These are phyloP conservation scores for Leptonema lineaticorne DNA, from an alignment of 1,140 invertebrate species.

Conservation along the genomic window DNA sequence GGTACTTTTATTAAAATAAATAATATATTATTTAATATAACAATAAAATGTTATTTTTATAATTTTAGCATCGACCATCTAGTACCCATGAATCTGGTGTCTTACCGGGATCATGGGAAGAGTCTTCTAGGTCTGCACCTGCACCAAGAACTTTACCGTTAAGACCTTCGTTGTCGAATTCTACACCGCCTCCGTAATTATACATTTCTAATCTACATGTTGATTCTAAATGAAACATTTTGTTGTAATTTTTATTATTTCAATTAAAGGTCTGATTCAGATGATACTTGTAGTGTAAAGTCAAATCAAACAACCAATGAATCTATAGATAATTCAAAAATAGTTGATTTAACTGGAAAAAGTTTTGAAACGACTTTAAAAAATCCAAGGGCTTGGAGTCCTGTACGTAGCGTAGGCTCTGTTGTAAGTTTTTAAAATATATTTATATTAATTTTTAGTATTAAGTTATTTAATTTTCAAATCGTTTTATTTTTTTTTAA, in stretches of 20 bases:
- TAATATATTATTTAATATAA: neutral
- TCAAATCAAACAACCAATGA: constrained; percentile 32
- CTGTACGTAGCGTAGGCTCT: constrained; percentile 77
- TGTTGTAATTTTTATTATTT: neutral
- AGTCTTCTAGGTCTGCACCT: constrained; percentile 56
- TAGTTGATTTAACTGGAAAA: constrained; percentile 62
- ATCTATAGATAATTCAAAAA: constrained; percentile 32
- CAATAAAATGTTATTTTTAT: neutral
- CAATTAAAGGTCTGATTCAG: constrained; percentile 36
- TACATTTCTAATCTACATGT: neutral
- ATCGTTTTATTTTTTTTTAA: too few relatives aligned
- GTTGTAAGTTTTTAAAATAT: constrained; percentile 52
- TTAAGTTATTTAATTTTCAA: too few relatives aligned
- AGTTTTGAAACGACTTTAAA: constrained; percentile 66
- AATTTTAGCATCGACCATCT: constrained; percentile 32
- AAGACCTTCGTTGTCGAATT: constrained; percentile 49
- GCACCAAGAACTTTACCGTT: constrained; percentile 54
- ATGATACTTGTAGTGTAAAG: constrained; percentile 38
- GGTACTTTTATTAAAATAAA: neutral
- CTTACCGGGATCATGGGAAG: constrained; percentile 54
- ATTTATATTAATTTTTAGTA: neutral
- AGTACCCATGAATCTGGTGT: constrained; percentile 35
- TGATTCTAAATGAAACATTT: neutral
- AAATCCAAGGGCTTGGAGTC: constrained; percentile 79
- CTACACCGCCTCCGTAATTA: constrained; percentile 40